Base-by-base conservation (phyloP, 2,888 invertebrate species). In the Mythimna vitellina region DNA sequence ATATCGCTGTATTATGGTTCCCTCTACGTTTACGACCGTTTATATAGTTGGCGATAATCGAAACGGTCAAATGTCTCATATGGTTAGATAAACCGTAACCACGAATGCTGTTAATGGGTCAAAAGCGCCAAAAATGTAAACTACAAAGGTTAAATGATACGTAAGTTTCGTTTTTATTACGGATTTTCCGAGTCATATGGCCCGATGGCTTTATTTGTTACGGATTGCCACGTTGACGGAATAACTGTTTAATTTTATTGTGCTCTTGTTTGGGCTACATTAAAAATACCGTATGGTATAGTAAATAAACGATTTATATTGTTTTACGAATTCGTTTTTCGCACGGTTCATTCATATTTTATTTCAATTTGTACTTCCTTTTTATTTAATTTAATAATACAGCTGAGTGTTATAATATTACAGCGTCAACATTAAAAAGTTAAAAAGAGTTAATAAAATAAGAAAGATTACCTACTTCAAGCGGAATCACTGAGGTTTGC, bases 101-200 rank as follows among this genome's bases (percentile, higher is more conserved):
- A 60, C 74, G 53, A 67, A 58, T 61, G 65, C 38, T 72, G 57
- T 79, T 69, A 81, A 81, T 82, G 82, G 72, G 49, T 65, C 32
- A 78, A 78, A 71, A 79, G 57, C 49, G 58, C 66, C 74, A 69
- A 82, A 81, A 79, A 82, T 82, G 25, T 69, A 38, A 75, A 69
- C 74, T 79, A 53, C 72, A 67, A 70, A 58, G 54, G 74, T 71
- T 81, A 69, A 81, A 82, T 74, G 69, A 79, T 57, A 66, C 82
- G 82, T 66, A 81, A 81, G 74, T 74, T 73, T 53, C 54, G 42
- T 73, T 73, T 46, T 73, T 82, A 79, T 74, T 82, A 60, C 71
- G 65, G 53, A 72, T 82, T 75, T 81, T 66, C 78, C 72, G 72
- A 78, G 63, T 80, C 65, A 72, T 72, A 53, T 61, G 56, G 32